Evolutionary conservation across 2,797 vertebrate species (phyloP), one percentile per base, ranked within the genome.

Genomic region (Heteromormyrus szaboi): DNA sequence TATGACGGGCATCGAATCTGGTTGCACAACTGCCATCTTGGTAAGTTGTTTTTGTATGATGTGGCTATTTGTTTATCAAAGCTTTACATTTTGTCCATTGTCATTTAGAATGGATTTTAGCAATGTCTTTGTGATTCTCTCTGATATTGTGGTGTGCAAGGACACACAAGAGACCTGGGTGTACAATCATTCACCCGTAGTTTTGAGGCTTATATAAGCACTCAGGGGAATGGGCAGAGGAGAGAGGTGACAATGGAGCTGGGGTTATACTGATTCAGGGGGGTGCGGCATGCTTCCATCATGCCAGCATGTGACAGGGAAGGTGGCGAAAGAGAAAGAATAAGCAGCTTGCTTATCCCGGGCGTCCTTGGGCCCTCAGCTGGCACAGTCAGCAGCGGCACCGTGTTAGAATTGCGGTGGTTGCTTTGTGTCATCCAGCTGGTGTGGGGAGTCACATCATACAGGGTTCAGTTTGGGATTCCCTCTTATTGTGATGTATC

Each of bases 1-100:
- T 99, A 99, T 0, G 99, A 99, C 0, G 98, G 99, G 1, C 96
- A 99, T 84, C 96, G 99, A 81, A 97, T 99, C 94, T 99, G 99
- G 99, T 94, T 99, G 91, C 98, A 99, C 91, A 97, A 96, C 96
- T 99, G 99, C 91, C 99, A 99, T 91, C 96, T 95, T 0, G 98
- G 98, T 99, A 91, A 95, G 92, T 22, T 84, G 81, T 48, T 48
- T 84, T 79, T n/a, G 37, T 17, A 19, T 44, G 33, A 19, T 44
- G 37, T 79, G 72, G 48, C 46, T 85, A 22, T 25, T 25, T 84
- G 46, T 12, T 12, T 84, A 65, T 84, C 6, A 12, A 48, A 9
- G n/a, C n/a, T 84, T 84, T 25, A 46, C 81, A 84, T 25, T 84
- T 84, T 25, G 44, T 12, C 81, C 1, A 3, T 25, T 84, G 4